Conservation (phyloP, 2,888 invertebrate genomes). For the Aleiodes leptofemur region DNA sequence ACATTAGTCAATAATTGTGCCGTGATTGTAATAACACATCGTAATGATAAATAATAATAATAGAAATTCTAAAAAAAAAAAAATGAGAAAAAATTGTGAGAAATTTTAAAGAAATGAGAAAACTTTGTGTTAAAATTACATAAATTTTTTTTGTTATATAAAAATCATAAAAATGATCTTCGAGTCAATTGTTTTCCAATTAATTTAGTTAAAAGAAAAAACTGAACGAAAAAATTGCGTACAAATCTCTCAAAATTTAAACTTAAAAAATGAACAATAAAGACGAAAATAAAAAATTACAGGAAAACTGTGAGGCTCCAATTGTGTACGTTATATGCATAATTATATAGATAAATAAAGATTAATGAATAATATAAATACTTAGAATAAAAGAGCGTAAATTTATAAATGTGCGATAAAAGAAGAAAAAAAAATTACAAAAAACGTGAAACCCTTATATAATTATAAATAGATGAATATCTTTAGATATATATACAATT, state of each 20-base stretch:
- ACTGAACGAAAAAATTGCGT: constrained; percentile 4
- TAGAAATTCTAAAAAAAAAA: no score
- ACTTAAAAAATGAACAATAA: background rate
- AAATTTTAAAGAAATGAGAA: no score
- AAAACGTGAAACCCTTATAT: constrained; percentile 48
- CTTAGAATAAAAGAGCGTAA: constrained; percentile 49
- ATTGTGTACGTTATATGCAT: constrained; percentile 22
- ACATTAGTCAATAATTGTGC: constrained; percentile 34
- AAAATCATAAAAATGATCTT: no score
- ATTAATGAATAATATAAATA: constrained; percentile 48
- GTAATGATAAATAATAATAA: constrained; percentile 14
- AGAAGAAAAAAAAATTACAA: no score
- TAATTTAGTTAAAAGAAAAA: no score
- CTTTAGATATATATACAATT: constrained; percentile 22
- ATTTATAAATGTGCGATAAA: constrained; percentile 50
- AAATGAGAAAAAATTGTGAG: no score
- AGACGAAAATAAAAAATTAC: background rate
- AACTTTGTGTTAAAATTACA: no score
- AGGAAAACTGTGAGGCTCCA: background rate
- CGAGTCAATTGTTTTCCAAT: no score
- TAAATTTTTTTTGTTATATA: no score
- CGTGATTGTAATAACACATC: constrained; percentile 27
- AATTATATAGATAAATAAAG: constrained; percentile 21
- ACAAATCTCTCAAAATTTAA: constrained; percentile 21
- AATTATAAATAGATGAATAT: constrained; percentile 28